Percentiles rank a stretch among this genome's conserved stretches.
These are phyloP conservation scores for Volucella zonaria DNA, from an alignment of 2,888 invertebrate genomes.

Conservation along the genomic window DNA sequence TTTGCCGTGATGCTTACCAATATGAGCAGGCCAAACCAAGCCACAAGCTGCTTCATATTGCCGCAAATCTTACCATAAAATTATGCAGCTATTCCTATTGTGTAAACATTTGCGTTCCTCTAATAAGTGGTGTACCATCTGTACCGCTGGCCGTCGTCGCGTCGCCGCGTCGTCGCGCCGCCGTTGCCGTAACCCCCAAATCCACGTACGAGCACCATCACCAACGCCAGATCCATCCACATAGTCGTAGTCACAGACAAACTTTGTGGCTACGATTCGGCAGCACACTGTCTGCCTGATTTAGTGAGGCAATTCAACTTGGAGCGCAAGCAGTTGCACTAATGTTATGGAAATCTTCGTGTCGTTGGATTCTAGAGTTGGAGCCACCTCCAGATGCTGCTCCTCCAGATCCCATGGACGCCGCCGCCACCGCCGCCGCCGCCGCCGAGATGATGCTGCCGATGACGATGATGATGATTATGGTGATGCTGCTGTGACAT, in stretches of 20 bases:
- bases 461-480: not conserved
- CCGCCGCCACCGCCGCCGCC: not conserved
- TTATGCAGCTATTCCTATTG: constrained; percentile 72
- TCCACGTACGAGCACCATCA: constrained; percentile 2
- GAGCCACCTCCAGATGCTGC: not conserved
- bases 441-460: too few species aligned
- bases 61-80: constrained; percentile 60
- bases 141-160: not conserved
- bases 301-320: constrained; percentile 66
- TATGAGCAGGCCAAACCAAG: constrained; percentile 23
- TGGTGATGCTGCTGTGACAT: constrained; percentile 38
- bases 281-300: constrained; percentile 51
- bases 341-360: constrained; percentile 63
- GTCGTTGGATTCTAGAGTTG: constrained; percentile 20
- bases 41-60: constrained; percentile 50
- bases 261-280: constrained; percentile 18
- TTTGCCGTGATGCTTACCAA: constrained; percentile 15
- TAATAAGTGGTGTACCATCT: constrained; percentile 55
- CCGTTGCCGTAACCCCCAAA: not conserved
- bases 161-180: too few species aligned
- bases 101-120: constrained; percentile 71
- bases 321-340: constrained; percentile 43
- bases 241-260: too few species aligned
- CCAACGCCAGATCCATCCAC: constrained; percentile 35
- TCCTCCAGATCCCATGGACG: not conserved